A percentile compares a stretch with the other conserved stretches of the same genome.
Evolutionary conservation across 2,797 vertebrate genomes (phyloP).

Genomic region (Prionace glauca): DNA sequence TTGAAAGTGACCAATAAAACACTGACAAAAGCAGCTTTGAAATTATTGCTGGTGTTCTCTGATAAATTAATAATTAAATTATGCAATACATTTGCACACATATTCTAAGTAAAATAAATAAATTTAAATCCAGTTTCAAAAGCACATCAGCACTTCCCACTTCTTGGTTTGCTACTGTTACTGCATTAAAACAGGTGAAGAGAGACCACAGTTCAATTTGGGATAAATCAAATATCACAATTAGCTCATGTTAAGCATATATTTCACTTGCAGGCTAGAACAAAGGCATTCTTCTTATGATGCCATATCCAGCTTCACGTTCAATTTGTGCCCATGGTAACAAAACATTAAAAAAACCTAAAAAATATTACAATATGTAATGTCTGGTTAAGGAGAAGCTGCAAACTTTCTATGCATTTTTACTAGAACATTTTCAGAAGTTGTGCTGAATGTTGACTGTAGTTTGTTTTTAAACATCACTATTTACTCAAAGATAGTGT

Average conservation of each 20-base stretch:
- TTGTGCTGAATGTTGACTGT: too few species aligned
- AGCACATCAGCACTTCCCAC: neutral
- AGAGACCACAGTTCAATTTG: neutral
- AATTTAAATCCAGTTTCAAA: neutral
- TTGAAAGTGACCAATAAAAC: neutral
- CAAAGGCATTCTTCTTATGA: neutral
- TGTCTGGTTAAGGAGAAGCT: neutral
- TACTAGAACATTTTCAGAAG: neutral
- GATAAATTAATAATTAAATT: neutral
- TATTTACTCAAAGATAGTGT: too few species aligned
- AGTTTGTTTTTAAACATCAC: too few species aligned
- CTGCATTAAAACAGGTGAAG: neutral
- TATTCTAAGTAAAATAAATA: neutral
- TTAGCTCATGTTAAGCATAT: neutral
- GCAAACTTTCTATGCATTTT: neutral
- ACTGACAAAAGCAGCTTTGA: neutral
- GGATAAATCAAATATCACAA: neutral
- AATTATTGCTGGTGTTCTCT: neutral
- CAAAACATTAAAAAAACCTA: neutral
- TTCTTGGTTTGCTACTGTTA: neutral
- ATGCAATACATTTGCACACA: neutral
- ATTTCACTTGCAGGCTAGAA: neutral
- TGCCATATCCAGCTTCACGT: neutral
- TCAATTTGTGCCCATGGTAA: neutral
- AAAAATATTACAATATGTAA: neutral